Percentiles rank a stretch among this genome's conserved stretches.
These are phyloP conservation scores for Caretta caretta DNA, from an alignment of 2,113 vertebrate genomes.

Conservation along the genomic window DNA sequence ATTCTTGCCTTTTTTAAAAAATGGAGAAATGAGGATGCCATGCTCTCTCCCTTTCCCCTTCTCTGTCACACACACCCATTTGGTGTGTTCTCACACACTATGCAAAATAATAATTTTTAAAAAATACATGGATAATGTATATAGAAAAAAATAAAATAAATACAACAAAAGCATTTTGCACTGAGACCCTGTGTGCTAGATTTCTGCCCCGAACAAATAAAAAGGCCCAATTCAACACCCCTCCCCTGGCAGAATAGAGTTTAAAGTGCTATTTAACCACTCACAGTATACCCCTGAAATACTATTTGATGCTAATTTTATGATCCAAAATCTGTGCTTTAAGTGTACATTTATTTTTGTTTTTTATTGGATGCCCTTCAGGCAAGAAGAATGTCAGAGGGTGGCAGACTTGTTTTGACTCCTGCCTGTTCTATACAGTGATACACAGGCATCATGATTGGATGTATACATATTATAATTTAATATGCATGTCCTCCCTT, in stretches of 20 bases:
- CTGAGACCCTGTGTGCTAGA: not conserved
- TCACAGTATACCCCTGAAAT: not conserved
- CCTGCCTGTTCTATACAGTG: not conserved
- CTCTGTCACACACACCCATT: not conserved
- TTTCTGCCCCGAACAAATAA: not conserved
- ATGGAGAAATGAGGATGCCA: not conserved
- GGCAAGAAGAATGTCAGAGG: constrained; percentile 66
- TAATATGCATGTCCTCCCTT: constrained; percentile 7
- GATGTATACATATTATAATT: constrained; percentile 36
- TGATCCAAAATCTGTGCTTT: constrained; percentile 28
- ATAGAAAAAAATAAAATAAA: not conserved
- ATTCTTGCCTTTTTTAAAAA: not conserved
- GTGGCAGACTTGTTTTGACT: constrained; percentile 15
- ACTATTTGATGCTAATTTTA: not conserved
- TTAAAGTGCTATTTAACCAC: not conserved
- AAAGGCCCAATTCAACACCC: not conserved
- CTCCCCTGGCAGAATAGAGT: accelerated
- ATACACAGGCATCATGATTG: not conserved
- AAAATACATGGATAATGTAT: accelerated
- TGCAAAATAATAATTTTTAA: not conserved
- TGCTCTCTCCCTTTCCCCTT: not conserved
- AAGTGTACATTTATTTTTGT: constrained; percentile 11
- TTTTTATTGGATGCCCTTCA: constrained; percentile 69
- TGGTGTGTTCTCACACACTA: accelerated
- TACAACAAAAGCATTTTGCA: not conserved